Base-by-base conservation (phyloP, 2,888 invertebrate genomes). In the Galeruca laticollis region DNA sequence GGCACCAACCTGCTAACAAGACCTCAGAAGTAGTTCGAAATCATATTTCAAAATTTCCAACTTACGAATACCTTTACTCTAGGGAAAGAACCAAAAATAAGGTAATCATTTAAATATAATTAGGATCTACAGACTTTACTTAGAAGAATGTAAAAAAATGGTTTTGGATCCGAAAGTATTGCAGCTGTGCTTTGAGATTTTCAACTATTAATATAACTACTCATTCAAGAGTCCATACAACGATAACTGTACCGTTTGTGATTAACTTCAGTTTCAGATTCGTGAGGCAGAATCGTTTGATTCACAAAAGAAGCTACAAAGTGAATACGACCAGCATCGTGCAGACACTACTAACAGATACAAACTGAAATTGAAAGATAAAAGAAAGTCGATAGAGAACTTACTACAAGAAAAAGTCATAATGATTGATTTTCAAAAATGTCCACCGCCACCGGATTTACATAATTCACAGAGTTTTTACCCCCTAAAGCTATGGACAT, bases 31-130 rank as follows among this genome's bases (percentile, higher is more conserved):
- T 62, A 35, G 68, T 74, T 40, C 56, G 69, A 47, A 35, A 60
- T 33, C 70, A 72, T 49, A 74, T 72, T 47, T 65, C 51, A 1
- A 57, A 61, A 54, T 73, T 73, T 65, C 69, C 71, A 31, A 26
- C 54, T 20, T 43, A 68, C 35, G 61, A 69, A 57, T 68, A 63
- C 21, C 71, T 71, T 40, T 70, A 73, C 52, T 40, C 51, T 15
- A 37, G 72, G 20, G 70, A 72, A 54, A 57, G 61, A 54, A 49
- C 66, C 4, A 68, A 47, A 37, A 64, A 51, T 35, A 56, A 64
- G 71, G 68, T 47, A 57, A 52, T 64, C 67, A 69, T 40, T 20
- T 71, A n/a, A 71, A 69, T 43, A 68, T 69, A 15, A 59, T n/a
- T 33, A 43, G 66, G 31, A 69, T 73, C 63, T 71, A 67, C 51